Conservation (phyloP, 2,797 vertebrate genomes). For the Anabacerthia variegaticeps region DNA sequence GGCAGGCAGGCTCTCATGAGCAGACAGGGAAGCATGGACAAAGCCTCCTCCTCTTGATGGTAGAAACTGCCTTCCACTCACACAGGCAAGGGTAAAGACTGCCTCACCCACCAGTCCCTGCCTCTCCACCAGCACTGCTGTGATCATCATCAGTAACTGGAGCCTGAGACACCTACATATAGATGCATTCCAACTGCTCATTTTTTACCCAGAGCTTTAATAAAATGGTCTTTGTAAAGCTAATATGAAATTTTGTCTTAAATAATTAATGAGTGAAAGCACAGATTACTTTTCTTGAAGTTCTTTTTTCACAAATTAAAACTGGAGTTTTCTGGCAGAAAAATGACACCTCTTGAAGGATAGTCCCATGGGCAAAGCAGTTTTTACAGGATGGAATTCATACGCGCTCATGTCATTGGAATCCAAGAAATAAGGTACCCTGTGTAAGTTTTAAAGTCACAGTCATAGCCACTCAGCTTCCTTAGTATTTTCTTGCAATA, state of each 20-base stretch:
- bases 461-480: not conserved
- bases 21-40: not conserved
- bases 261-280: not conserved
- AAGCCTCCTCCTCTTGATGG: not conserved
- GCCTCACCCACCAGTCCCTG: not conserved
- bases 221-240: not conserved
- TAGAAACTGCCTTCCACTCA: not conserved
- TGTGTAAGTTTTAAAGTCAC: not conserved
- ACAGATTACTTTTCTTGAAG: not conserved
- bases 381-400: not conserved
- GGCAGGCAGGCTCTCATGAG: rapidly evolving
- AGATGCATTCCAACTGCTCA: not conserved
- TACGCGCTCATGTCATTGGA: not conserved
- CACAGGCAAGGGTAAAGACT: not conserved
- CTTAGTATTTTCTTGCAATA: not conserved
- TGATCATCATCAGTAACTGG: not conserved
- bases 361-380: not conserved
- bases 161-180: not conserved
- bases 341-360: not conserved
- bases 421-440: not conserved
- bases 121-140: not conserved
- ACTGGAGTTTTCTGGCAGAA: not conserved
- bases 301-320: not conserved
- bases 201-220: not conserved
- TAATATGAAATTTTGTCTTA: not conserved